Evolutionary conservation across 2,797 vertebrate species (phyloP).

Genomic region (Nyctalus aviator): DNA sequence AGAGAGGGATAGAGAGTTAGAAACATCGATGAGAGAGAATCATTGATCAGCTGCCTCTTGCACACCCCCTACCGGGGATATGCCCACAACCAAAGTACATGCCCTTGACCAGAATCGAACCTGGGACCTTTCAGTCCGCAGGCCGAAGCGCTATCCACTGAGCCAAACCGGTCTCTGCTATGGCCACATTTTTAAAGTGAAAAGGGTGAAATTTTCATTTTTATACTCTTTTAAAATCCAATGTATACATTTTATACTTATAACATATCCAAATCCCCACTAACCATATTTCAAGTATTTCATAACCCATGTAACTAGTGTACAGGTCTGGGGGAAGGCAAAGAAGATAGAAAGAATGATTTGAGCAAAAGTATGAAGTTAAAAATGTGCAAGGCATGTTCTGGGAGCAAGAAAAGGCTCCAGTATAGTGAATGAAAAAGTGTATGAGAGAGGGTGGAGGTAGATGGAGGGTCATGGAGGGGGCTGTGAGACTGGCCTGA

Average conservation of each 20-base stretch:
- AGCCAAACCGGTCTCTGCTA: too few relatives aligned
- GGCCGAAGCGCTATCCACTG: too few relatives aligned
- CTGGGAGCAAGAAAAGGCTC: background rate
- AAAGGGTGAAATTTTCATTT: background rate
- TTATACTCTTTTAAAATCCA: slow-evolving; percentile 15
- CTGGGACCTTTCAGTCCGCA: too few relatives aligned
- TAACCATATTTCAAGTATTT: background rate
- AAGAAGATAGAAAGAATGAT: background rate
- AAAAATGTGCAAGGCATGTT: background rate
- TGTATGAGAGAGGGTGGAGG: background rate
- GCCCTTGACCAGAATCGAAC: too few relatives aligned
- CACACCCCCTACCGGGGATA: too few relatives aligned
- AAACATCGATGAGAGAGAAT: too few relatives aligned
- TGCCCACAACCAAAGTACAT: too few relatives aligned
- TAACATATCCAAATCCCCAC: background rate
- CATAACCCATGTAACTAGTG: background rate
- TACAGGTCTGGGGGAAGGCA: background rate
- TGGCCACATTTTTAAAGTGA: background rate
- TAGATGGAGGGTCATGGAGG: background rate
- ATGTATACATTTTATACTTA: background rate
- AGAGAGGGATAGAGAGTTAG: too few relatives aligned
- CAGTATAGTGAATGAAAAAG: background rate
- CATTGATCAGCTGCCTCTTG: too few relatives aligned
- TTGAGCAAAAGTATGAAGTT: background rate
- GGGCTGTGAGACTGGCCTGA: background rate